Percentiles rank a stretch among this genome's conserved stretches.
Evolutionary conservation across 2,888 invertebrate genomes (phyloP).

Genomic region (Heliothis peltigera): DNA sequence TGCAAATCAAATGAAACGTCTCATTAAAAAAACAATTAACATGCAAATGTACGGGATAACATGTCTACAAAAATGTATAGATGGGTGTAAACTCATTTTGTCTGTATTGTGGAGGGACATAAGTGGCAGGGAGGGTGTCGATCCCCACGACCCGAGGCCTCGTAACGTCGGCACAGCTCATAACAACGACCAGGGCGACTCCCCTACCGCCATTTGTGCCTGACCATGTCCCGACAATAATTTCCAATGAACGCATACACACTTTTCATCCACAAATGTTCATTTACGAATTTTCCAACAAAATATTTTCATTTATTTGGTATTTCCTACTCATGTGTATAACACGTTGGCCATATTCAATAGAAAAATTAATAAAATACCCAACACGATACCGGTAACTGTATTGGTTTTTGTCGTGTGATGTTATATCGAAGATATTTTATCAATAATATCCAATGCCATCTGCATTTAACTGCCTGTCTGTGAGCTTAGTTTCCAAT

Average conservation of each 20-base stretch:
- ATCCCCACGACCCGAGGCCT: constrained; percentile 14
- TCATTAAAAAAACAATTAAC: constrained; percentile 41
- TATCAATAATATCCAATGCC: constrained; percentile 12
- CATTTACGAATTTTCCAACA: constrained; percentile 16
- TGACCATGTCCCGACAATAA: constrained; percentile 58
- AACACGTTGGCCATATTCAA: too few relatives aligned
- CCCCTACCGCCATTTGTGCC: constrained; percentile 61
- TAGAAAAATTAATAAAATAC: constrained; percentile 1
- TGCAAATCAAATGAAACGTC: constrained; percentile 21
- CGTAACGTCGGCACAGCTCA: constrained; percentile 19
- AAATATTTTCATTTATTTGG: constrained; percentile 16
- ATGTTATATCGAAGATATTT: constrained; percentile 7
- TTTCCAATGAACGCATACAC: constrained; percentile 47
- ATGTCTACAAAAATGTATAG: constrained; percentile 48
- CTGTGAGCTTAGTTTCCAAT: background rate
- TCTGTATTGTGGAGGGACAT: constrained; percentile 34
- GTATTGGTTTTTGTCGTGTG: constrained; percentile 6
- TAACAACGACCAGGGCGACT: constrained; percentile 41
- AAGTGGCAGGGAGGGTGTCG: constrained; percentile 36
- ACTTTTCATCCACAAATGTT: constrained; percentile 22
- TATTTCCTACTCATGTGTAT: too few relatives aligned
- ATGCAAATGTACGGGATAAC: constrained; percentile 49
- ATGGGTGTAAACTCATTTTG: constrained; percentile 45
- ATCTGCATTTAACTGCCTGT: background rate
- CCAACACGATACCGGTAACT: background rate